Evolutionary conservation across 30 jellyfish, hydroid and myxozoan species (phyloP).

Genomic region (Catostylus mosaicus): DNA sequence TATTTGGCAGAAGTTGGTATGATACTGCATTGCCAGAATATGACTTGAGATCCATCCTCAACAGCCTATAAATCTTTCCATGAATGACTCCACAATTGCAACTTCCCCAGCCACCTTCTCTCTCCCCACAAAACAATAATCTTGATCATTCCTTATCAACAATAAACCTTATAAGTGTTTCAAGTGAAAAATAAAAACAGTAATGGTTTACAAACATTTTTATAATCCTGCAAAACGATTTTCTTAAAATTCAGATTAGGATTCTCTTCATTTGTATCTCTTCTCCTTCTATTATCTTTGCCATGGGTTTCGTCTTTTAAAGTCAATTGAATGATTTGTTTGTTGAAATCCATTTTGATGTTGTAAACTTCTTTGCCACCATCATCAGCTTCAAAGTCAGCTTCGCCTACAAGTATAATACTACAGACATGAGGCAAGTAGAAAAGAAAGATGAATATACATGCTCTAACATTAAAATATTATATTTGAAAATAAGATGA

Average conservation of each 20-base stretch:
- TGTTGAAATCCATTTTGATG: constrained; percentile 42
- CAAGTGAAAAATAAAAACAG: too few relatives aligned
- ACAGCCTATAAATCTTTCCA: too few relatives aligned
- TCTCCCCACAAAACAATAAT: too few relatives aligned
- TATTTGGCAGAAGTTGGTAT: too few relatives aligned
- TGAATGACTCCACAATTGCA: too few relatives aligned
- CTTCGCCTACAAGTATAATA: constrained; percentile 33
- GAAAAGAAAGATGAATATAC: not conserved
- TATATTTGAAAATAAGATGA: too few relatives aligned
- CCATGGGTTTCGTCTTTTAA: constrained; percentile 3
- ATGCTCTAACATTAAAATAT: not conserved
- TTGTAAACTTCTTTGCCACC: constrained; percentile 50
- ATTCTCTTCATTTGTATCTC: constrained; percentile 6
- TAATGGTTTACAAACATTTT: constrained; percentile 23
- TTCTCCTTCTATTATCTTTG: constrained; percentile 11
- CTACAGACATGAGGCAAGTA: not conserved
- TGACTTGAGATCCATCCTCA: too few relatives aligned
- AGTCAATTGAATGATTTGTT: constrained; percentile 30
- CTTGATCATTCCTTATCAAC: too few relatives aligned
- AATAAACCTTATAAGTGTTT: too few relatives aligned
- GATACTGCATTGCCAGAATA: too few relatives aligned
- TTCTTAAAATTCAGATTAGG: constrained; percentile 4
- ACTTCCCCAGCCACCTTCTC: too few relatives aligned
- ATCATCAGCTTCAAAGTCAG: constrained; percentile 13
- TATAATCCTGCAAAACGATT: constrained; percentile 49